Evolutionary conservation across 2,113 vertebrate genomes (phyloP).

Genomic region (Catharus fuscescens): DNA sequence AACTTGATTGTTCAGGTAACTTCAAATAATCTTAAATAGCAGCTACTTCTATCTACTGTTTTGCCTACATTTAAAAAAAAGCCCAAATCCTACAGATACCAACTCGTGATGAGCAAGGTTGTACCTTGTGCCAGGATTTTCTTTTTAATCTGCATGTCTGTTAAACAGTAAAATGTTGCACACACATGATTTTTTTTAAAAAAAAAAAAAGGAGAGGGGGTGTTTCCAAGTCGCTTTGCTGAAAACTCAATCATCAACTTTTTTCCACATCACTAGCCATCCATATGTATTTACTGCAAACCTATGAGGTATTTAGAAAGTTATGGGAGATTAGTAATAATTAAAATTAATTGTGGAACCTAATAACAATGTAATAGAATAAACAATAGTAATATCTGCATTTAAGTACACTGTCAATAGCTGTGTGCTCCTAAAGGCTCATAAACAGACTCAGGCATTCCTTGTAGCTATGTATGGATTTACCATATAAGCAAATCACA

Average conservation of each 20-base stretch:
- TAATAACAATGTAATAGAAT: neutral
- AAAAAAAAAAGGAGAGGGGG: fast-evolving
- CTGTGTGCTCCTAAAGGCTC: neutral
- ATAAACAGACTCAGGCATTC: neutral
- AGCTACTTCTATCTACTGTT: neutral
- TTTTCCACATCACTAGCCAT: neutral
- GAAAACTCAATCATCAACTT: neutral
- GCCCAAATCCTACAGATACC: neutral
- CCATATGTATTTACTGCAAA: neutral
- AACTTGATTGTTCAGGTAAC: neutral
- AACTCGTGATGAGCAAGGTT: neutral
- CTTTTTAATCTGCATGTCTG: neutral
- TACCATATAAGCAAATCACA: neutral
- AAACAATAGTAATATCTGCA: neutral
- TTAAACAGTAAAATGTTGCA: neutral
- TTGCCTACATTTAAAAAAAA: neutral
- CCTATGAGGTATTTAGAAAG: neutral
- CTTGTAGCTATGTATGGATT: neutral
- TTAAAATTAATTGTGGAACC: constrained; percentile 3
- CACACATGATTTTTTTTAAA: too few species aligned
- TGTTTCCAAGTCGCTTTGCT: neutral
- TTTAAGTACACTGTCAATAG: neutral
- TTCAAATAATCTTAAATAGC: neutral
- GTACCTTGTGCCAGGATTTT: neutral
- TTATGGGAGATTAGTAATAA: neutral